These are phyloP conservation scores for Otus scops DNA, from an alignment of 2,797 vertebrate species.

Conservation along the genomic window DNA sequence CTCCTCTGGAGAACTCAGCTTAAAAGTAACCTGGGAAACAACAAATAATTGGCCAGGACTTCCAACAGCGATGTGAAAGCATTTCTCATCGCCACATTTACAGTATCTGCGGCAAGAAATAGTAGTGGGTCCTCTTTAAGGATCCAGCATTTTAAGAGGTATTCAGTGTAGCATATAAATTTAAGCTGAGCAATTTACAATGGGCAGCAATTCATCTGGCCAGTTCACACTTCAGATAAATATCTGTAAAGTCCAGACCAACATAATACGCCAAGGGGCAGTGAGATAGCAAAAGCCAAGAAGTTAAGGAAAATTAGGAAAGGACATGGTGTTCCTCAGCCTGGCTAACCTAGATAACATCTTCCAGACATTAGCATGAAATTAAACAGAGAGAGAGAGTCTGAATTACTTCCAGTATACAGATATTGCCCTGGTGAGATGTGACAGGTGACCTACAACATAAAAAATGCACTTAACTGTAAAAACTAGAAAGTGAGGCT, in stretches of 20 bases:
- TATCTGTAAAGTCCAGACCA: background rate
- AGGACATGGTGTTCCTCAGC: background rate
- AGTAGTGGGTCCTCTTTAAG: background rate
- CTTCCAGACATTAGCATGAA: conserved; percentile 52
- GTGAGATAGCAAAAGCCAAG: background rate
- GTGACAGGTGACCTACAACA: conserved; percentile 49
- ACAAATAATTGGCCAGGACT: background rate
- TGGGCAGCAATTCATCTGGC: conserved; percentile 25
- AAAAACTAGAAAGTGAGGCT: conserved; percentile 45
- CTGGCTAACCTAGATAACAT: conserved; percentile 51
- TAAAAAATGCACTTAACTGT: conserved; percentile 54
- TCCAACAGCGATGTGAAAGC: background rate
- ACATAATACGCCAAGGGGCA: background rate
- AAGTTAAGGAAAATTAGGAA: background rate
- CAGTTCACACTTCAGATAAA: conserved; percentile 14
- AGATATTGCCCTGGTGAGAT: conserved; percentile 10
- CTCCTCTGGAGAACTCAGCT: background rate
- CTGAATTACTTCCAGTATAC: conserved; percentile 37
- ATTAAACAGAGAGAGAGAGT: conserved; percentile 31
- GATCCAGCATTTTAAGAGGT: background rate
- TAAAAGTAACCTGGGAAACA: background rate
- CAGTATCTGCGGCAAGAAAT: background rate
- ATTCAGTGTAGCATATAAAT: background rate
- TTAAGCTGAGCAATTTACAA: background rate
- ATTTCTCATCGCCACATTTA: background rate